phyloP scores from a whole-genome alignment of 2,113 vertebrate species.

The Centrocercus urophasianus region DNA sequence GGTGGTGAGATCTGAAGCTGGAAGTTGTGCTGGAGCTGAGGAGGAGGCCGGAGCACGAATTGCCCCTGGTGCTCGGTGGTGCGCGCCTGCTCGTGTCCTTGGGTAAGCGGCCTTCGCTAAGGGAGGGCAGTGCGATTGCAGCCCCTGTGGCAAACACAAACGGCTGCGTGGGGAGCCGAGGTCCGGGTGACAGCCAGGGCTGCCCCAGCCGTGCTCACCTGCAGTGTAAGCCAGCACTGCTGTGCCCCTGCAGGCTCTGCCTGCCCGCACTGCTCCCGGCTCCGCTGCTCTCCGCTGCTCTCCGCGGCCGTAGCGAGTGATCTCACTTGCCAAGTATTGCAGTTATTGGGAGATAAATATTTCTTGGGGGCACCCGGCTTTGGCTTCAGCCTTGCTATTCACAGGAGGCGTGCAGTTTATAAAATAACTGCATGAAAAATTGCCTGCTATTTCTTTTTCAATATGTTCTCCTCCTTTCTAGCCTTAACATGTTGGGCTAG shows the following conservation, averaged over 20 bases:
- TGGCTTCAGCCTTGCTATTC: constrained; percentile 55
- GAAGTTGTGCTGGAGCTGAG: constrained; percentile 1
- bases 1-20: constrained; percentile 29
- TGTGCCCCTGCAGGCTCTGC: neutral
- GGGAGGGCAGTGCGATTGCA: neutral
- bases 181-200: neutral
- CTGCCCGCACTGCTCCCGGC: neutral
- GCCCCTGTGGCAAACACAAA: neutral
- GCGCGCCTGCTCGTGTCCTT: too few species aligned
- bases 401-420: constrained; percentile 43
- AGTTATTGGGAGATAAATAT: constrained; percentile 35
- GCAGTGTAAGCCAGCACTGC: neutral
- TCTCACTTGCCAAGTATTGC: constrained; percentile 49
- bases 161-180: neutral
- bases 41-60: neutral
- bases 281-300: neutral
- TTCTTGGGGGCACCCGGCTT: constrained; percentile 35
- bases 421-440: constrained; percentile 36
- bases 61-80: neutral
- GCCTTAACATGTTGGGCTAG: neutral
- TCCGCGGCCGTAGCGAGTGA: neutral
- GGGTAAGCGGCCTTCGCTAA: neutral
- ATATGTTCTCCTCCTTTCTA: constrained; percentile 28
- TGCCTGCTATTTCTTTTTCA: constrained; percentile 28
- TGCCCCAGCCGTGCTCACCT: neutral